These are phyloP conservation scores for Globodera rostochiensis DNA, from an alignment of 1,140 invertebrate species.

Conservation along the genomic window DNA sequence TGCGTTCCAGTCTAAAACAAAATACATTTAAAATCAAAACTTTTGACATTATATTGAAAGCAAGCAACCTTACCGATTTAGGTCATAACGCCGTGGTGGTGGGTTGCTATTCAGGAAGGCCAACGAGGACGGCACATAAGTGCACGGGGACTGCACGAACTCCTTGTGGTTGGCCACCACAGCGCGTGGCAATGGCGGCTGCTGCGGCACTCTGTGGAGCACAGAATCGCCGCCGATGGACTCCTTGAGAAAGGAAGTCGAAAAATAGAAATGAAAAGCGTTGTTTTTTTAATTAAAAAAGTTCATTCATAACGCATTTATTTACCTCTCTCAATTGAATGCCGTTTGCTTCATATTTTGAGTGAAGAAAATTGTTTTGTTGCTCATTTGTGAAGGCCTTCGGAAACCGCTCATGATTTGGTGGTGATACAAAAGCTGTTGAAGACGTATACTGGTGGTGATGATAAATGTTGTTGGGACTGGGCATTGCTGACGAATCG, in stretches of 20 bases:
- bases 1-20: constrained; percentile 3
- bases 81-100: constrained; percentile 23
- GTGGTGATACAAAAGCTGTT: no score
- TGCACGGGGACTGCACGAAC: not conserved
- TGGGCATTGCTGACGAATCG: no score
- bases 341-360: not conserved
- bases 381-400: not conserved
- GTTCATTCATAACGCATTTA: not conserved
- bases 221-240: not conserved
- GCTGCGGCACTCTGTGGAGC: not conserved
- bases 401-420: not conserved
- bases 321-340: not conserved
- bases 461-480: no score
- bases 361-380: not conserved
- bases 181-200: not conserved
- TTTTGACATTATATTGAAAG: no score
- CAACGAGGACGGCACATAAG: constrained; percentile 13
- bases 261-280: not conserved
- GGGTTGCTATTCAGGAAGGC: constrained; percentile 14
- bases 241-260: not conserved
- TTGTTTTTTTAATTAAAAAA: not conserved
- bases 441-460: no score
- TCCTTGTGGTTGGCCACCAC: constrained; percentile 10
- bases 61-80: not conserved
- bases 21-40: no score